Evolutionary conservation across 2,113 vertebrate species (phyloP), one percentile per base, ranked within the genome.

Genomic region (Cinclus cinclus): DNA sequence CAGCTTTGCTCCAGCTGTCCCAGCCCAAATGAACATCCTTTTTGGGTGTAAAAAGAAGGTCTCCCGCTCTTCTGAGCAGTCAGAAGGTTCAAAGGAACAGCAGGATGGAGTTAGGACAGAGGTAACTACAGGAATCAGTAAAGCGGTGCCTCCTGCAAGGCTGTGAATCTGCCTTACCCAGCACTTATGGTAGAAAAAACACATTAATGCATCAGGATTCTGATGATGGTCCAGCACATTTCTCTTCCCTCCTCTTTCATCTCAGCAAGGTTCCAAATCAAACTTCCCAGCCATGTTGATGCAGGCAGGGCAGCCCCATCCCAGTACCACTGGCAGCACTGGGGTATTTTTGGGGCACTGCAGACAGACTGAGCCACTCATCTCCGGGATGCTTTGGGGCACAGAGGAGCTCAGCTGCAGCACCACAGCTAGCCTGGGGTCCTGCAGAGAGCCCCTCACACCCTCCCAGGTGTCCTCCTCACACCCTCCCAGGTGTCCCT

Each of bases 291-390:
- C 67, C 79, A 6, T 1, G 21, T 0, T 20, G 21, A 16, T 0
- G 1, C 0, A 0, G 39, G 14, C 17, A 37, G 20, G 63, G 33
- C 58, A 80, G 20, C 28, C 35, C 47, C 33, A n/a, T 25, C 70
- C 53, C 4, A 0, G 24, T 17, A 42, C n/a, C 2, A 0, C 11
- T 0, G 0, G 64, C 63, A 75, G 19, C 8, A 6, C 13, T 0
- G 8, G 31, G 56, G 5, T 12, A 21, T 33, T 79, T 87, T 58
- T 1, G 11, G 46, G 77, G 24, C 21, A 1, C 24, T 1, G 1
- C 69, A 41, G 77, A 22, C 35, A 37, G 58, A 11, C 25, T 33
- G 56, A 91, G 52, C 25, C 2, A 1, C 56, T 55, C 35, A 35
- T 21, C 42, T 27, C 67, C 0, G 0, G 46, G 42, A 6, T 39